A percentile compares a stretch with the other conserved stretches of the same genome.
phyloP scores from a whole-genome alignment of 2,888 invertebrate genomes.

The Melanotus villosus region DNA sequence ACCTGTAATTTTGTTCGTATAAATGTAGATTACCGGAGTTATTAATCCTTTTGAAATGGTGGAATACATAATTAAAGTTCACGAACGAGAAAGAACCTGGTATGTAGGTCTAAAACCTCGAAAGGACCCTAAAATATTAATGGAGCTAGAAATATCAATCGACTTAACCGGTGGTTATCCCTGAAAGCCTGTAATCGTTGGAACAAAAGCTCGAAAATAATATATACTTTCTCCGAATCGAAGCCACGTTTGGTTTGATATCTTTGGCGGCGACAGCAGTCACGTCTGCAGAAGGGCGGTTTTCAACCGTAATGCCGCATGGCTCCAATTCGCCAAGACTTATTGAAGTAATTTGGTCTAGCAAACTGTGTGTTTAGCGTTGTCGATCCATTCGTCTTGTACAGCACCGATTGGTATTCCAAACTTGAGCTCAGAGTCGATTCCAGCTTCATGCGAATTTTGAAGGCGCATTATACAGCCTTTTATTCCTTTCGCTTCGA shows the following conservation, averaged over 20 bases:
- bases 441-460: constrained; percentile 24
- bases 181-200: background rate
- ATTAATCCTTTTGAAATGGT: background rate
- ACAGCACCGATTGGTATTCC: constrained; percentile 28
- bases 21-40: too few species aligned
- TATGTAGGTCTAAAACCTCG: background rate
- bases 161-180: background rate
- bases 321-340: constrained; percentile 42
- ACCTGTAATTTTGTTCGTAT: too few species aligned
- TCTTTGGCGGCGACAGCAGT: constrained; percentile 37
- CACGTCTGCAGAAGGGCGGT: constrained; percentile 33
- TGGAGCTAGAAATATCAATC: background rate
- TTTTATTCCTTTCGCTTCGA: constrained; percentile 15
- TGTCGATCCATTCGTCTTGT: constrained; percentile 38
- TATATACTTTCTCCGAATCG: constrained; percentile 6
- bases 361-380: constrained; percentile 42
- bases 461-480: constrained; percentile 11
- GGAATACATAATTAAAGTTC: background rate
- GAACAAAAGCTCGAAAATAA: constrained; percentile 6
- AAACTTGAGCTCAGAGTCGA: constrained; percentile 20
- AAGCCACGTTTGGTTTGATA: constrained; percentile 26
- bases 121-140: background rate
- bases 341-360: constrained; percentile 44
- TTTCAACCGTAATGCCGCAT: constrained; percentile 41
- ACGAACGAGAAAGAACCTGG: background rate